Base-by-base conservation (phyloP, 2,888 invertebrate species). In the Allolobophora icterica region DNA sequence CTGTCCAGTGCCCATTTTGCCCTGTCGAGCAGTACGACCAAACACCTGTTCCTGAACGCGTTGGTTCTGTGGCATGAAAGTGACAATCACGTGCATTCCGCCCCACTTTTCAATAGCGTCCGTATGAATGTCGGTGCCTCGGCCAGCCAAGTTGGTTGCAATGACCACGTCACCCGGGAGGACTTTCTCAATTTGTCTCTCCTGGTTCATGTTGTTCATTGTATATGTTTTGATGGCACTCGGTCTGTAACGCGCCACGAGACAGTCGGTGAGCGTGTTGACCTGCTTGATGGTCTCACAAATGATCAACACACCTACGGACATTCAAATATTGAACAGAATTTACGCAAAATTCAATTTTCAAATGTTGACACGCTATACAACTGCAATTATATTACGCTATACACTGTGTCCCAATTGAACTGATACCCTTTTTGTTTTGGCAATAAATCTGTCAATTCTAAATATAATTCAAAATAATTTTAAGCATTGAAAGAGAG, bases 141-240 rank as follows among this genome's bases (percentile, higher is more conserved):
- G n/a, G n/a, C n/a, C n/a, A 33, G 87, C 87, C 33, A 87, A 87
- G 87, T 87, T 87, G 35, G 87, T 87, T 33, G 87, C 87, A n/a
- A 87, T 87, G 35, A 87, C 35, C 19, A 87, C 33, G 19, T 87
- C 87, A 35, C 87, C 87, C 19, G 87, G 87, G n/a, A 35, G 35
- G 19, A 87, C 35, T n/a, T 87, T 87, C 87, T 87, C 87, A 17
- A 87, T 35, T 33, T 87, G n/a, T 87, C 87, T 87, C 87, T 87
- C 87, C 33, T 87, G 87, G 35, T 87, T 87, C 87, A 87, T 87
- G 87, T 87, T 35, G 87, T 87, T 87, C 87, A 87, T 87, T n/a
- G 87, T 87, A 35, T 87, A n/a, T n/a, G n/a, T n/a, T n/a, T n/a
- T n/a, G n/a, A n/a, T n/a, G n/a, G n/a, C n/a, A n/a, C n/a, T n/a